phyloP scores from a whole-genome alignment of 1,140 invertebrate species.

The Caenorhabditis remanei region DNA sequence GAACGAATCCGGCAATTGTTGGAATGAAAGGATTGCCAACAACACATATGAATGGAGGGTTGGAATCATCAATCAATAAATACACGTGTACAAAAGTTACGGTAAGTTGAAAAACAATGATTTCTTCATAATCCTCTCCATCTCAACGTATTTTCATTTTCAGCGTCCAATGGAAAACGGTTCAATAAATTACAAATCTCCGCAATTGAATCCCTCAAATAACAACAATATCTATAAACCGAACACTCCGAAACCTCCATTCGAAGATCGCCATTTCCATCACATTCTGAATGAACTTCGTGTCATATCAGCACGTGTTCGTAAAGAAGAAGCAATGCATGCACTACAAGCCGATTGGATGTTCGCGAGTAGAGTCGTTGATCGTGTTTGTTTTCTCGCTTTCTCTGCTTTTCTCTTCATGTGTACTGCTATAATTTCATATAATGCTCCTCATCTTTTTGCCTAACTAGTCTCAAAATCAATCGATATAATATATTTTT shows the following conservation, averaged over 20 bases:
- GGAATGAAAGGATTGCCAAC: constrained; percentile 17
- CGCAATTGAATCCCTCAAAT: constrained; percentile 11
- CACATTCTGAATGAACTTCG: constrained; percentile 94
- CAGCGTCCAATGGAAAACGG: constrained; percentile 46
- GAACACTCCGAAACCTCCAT: constrained; percentile 62
- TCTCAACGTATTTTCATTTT: background rate
- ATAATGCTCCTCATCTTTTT: constrained; percentile 95
- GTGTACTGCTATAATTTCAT: constrained; percentile 94
- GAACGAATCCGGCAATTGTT: background rate
- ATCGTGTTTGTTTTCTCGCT: constrained; percentile 97
- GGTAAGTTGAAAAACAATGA: background rate
- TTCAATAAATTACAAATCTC: constrained; percentile 22
- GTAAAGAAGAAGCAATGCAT: constrained; percentile 78
- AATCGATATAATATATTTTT: background rate
- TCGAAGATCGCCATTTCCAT: constrained; percentile 82
- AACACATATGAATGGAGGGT: constrained; percentile 27
- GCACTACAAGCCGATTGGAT: constrained; percentile 87
- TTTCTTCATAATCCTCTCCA: background rate
- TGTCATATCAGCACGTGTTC: constrained; percentile 84
- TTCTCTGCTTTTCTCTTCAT: constrained; percentile 98
- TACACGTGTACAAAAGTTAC: constrained; percentile 45
- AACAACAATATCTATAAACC: constrained; percentile 52
- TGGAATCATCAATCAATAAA: constrained; percentile 44
- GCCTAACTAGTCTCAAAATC: constrained; percentile 81
- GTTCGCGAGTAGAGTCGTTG: constrained; percentile 99